Conservation (phyloP, 2,113 vertebrate genomes). For the Malurus melanocephalus region DNA sequence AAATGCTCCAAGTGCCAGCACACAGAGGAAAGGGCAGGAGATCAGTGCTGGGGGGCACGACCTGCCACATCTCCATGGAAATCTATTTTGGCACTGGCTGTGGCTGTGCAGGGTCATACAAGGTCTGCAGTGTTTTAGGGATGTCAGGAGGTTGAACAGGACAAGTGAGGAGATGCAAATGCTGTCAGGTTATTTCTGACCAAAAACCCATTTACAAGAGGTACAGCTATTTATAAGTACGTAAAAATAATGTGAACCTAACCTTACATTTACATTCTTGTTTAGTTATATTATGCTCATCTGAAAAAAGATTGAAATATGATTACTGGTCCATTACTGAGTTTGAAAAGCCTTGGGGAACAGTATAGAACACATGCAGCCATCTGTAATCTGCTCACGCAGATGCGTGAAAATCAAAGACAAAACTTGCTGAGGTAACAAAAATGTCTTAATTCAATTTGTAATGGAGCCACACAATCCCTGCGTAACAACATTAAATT, state of each 20-base stretch:
- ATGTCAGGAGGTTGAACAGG: background rate
- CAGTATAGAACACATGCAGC: background rate
- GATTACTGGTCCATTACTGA: background rate
- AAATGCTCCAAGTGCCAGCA: background rate
- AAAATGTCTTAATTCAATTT: background rate
- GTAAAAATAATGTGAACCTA: background rate
- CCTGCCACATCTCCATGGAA: background rate
- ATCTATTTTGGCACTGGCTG: background rate
- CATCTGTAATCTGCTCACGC: background rate
- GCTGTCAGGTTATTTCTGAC: background rate
- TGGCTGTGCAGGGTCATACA: background rate
- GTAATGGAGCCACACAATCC: background rate
- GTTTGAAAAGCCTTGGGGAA: background rate
- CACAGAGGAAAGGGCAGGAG: background rate
- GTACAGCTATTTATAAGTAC: background rate
- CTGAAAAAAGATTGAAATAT: background rate
- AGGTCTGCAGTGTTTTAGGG: background rate
- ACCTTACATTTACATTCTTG: background rate
- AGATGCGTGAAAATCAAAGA: background rate
- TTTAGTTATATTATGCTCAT: background rate
- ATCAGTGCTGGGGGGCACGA: accelerated
- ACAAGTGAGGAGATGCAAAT: background rate
- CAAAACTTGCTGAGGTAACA: slow-evolving; percentile 1
- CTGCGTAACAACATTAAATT: background rate
- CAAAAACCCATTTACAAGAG: background rate